Evolutionary conservation across 1,140 invertebrate genomes (phyloP).

Genomic region (Arctopsyche grandis): DNA sequence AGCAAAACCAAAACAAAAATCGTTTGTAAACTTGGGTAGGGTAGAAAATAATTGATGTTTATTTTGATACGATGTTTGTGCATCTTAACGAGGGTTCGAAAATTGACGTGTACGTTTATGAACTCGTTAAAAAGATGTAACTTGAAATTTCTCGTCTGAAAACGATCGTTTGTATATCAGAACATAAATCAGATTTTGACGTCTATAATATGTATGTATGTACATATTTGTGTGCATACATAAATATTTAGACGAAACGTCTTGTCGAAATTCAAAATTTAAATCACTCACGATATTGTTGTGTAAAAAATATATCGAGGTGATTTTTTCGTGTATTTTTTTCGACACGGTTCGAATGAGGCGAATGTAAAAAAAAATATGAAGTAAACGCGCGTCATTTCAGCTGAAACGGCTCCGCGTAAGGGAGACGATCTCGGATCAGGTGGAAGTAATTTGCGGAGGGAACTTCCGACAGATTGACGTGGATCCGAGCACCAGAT

Average conservation of each 20-base stretch:
- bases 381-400: background rate
- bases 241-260: too few relatives aligned
- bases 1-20: too few relatives aligned
- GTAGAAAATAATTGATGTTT: too few relatives aligned
- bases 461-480: constrained; percentile 16
- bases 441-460: constrained; percentile 18
- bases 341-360: background rate
- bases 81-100: too few relatives aligned
- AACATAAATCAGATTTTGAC: background rate
- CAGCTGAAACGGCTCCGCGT: background rate
- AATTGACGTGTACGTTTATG: too few relatives aligned
- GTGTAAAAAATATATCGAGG: background rate
- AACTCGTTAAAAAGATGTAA: too few relatives aligned
- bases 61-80: too few relatives aligned
- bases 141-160: background rate
- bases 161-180: background rate
- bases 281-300: too few relatives aligned
- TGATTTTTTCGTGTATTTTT: background rate
- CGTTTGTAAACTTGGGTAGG: too few relatives aligned
- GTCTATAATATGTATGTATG: background rate
- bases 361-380: background rate
- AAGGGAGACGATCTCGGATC: constrained; percentile 3
- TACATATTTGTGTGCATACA: too few relatives aligned
- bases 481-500: constrained; percentile 8
- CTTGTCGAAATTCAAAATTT: too few relatives aligned